Base-by-base conservation (phyloP, 2,888 invertebrate species). In the Exocentrus adspersus region DNA sequence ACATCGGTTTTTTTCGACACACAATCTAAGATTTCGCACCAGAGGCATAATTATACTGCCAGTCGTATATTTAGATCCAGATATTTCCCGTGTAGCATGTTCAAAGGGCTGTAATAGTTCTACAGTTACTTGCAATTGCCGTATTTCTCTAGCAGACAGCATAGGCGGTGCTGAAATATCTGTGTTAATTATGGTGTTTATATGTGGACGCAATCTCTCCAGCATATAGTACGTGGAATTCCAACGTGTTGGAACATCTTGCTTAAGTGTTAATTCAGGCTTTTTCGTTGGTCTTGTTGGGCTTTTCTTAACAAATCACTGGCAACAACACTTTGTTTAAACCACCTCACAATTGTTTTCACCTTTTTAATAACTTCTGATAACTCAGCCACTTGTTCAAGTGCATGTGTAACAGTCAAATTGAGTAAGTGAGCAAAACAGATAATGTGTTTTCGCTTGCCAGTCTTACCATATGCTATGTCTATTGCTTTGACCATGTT, bases 51-150 rank as follows among this genome's bases (percentile, higher is more conserved):
- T 37, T 50, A 17, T 52, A 56, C 32, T n/a, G n/a, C n/a, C n/a
- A 10, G 70, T 68, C 69, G 74, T 53, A 60, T 79, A 78, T 63
- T 77, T 77, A 68, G 78, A 75, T 2, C 76, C 77, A 32, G 72
- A 78, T 32, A 78, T 65, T 76, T 79, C 75, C 43, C 74, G 78
- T 9, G 79, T 78, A 7, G 76, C 77, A 48, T 70, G 76, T 72
- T 80, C 78, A 1, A 78, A 46, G 16, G 75, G 78, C 3, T 64
- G 67, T 53, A 79, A 43, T 45, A 79, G 24, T 57, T 68, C 28
- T 30, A 75, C 53, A 61, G 78, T 45, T 60, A 72, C 73, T 62
- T 72, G 56, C 43, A 73, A 9, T 53, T 72, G 69, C 12, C 68
- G 54, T 50, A 78, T 58, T 43, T 78, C 74, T 54, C 53, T 53